Percentiles rank a stretch among this genome's conserved stretches.
These are phyloP conservation scores for Gonatopus flavifemur DNA, from an alignment of 1,140 invertebrate species.

Conservation along the genomic window DNA sequence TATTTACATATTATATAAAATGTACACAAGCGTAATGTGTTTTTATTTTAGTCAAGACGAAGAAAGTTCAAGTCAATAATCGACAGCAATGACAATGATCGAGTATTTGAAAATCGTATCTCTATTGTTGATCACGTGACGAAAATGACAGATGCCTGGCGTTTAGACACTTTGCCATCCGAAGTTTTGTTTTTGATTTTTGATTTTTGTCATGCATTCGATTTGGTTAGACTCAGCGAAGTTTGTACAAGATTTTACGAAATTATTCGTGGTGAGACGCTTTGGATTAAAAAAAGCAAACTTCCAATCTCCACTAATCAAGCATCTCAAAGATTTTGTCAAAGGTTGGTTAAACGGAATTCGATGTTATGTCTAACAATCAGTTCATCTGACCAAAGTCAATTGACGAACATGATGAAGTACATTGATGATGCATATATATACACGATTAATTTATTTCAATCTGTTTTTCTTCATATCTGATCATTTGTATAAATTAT, in stretches of 20 bases:
- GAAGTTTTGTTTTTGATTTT: constrained; percentile 52
- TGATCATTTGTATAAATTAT: too few relatives aligned
- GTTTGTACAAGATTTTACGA: constrained; percentile 47
- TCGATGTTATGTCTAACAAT: too few relatives aligned
- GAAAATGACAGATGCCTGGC: constrained; percentile 41
- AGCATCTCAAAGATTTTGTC: constrained; percentile 37
- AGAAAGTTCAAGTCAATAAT: too few relatives aligned
- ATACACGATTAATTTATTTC: background rate
- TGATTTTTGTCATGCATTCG: constrained; percentile 47
- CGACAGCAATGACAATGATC: too few relatives aligned
- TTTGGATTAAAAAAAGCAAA: constrained; percentile 45
- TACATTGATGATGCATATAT: too few relatives aligned
- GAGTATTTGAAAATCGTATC: too few relatives aligned
- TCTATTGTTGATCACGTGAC: background rate
- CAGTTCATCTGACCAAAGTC: too few relatives aligned
- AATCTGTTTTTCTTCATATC: background rate
- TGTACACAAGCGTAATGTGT: too few relatives aligned
- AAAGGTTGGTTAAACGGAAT: constrained; percentile 43
- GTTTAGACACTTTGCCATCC: constrained; percentile 45
- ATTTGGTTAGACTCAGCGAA: constrained; percentile 46
- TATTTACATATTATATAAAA: too few relatives aligned
- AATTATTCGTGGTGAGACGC: constrained; percentile 32
- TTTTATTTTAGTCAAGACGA: too few relatives aligned
- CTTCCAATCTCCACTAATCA: constrained; percentile 49
- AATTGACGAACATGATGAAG: too few relatives aligned